Evolutionary conservation across 1,140 invertebrate genomes (phyloP).

Genomic region (Heliothis virescens): DNA sequence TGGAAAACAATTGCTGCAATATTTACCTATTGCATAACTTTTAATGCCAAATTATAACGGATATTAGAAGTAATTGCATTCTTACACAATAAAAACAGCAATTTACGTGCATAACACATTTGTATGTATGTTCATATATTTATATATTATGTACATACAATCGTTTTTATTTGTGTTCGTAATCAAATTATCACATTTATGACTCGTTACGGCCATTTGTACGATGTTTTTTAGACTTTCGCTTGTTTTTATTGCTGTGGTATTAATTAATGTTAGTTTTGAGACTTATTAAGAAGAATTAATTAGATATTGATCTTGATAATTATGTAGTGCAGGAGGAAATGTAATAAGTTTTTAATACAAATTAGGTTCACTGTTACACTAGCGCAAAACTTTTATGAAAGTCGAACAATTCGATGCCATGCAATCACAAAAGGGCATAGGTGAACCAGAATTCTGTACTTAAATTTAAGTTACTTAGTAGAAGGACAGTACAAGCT

Average conservation of each 20-base stretch:
- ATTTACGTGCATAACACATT: not conserved
- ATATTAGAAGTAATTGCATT: not conserved
- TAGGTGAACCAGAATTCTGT: no score
- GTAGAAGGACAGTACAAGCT: no score
- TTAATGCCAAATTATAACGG: not conserved
- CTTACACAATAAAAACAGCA: not conserved
- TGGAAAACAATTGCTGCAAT: not conserved
- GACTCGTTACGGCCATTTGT: not conserved
- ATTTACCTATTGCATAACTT: not conserved
- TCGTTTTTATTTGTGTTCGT: slow-evolving; percentile 6
- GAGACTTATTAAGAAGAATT: not conserved
- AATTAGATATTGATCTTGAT: not conserved
- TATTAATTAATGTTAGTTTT: not conserved
- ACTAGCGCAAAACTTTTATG: no score
- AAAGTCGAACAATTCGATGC: no score
- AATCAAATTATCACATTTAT: slow-evolving; percentile 10
- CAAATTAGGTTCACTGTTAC: no score
- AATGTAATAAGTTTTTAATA: no score
- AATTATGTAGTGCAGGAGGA: not conserved
- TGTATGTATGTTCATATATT: not conserved
- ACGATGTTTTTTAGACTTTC: not conserved
- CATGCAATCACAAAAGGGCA: no score
- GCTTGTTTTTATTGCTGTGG: not conserved
- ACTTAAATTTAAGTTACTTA: no score
- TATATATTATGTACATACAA: not conserved